Evolutionary conservation across 2,113 vertebrate genomes (phyloP).

Genomic region (Collichthys lucidus): DNA sequence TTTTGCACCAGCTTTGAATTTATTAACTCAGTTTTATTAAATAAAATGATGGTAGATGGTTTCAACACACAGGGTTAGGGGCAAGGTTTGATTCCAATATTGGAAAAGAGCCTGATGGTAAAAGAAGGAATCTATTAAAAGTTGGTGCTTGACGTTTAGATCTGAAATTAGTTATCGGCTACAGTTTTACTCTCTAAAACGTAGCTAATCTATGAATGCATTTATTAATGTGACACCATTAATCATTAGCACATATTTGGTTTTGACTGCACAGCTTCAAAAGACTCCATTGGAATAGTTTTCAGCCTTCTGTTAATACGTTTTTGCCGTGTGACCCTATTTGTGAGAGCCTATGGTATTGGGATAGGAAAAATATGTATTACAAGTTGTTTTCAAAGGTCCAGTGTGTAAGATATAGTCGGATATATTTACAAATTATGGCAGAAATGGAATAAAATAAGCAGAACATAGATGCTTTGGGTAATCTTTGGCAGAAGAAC

Average conservation of each 20-base stretch:
- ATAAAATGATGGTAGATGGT: constrained; percentile 28
- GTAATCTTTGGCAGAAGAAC: too few species aligned
- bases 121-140: constrained; percentile 3
- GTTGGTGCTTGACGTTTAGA: too few species aligned
- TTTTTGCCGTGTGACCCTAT: background rate
- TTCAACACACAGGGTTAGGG: constrained; percentile 21
- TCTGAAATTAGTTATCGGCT: background rate
- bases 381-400: background rate
- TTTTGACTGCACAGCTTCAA: background rate
- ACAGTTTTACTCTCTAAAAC: background rate
- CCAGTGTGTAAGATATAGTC: too few species aligned
- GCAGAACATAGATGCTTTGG: too few species aligned
- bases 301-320: background rate
- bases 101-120: background rate
- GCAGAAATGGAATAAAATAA: too few species aligned
- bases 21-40: constrained; percentile 61
- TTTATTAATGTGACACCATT: background rate
- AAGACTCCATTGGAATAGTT: background rate
- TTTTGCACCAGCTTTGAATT: constrained; percentile 52
- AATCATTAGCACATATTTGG: background rate
- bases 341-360: background rate
- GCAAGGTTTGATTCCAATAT: constrained; percentile 41
- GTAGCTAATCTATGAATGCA: background rate
- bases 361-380: background rate
- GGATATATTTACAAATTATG: too few species aligned